Conservation (phyloP, 2,797 vertebrate species). For the Acridotheres tristis region DNA sequence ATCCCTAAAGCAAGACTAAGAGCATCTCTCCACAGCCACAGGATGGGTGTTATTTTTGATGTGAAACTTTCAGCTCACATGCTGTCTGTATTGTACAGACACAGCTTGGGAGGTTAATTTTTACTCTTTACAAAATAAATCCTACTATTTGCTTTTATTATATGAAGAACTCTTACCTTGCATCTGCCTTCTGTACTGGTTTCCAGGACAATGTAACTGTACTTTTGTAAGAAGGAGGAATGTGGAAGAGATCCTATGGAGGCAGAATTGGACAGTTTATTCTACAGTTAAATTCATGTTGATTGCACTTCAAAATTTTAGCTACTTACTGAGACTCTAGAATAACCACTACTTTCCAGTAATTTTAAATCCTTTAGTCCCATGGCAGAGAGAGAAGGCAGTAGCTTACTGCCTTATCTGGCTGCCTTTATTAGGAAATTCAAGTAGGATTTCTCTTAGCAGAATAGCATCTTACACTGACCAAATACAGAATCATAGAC, state of each 20-base stretch:
- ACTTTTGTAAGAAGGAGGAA: constrained; percentile 98
- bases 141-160: accelerated
- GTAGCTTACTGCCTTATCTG: not conserved
- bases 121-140: not conserved
- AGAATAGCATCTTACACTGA: not conserved
- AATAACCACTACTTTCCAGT: not conserved
- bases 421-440: not conserved
- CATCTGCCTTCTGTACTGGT: constrained; percentile 93
- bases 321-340: not conserved
- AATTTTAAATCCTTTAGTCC: not conserved
- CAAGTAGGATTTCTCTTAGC: not conserved
- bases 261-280: constrained; percentile 37
- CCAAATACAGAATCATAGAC: not conserved
- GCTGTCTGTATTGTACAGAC: not conserved
- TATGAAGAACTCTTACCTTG: constrained; percentile 79
- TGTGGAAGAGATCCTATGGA: constrained; percentile 95
- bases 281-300: not conserved
- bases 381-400: not conserved
- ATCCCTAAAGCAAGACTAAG: not conserved
- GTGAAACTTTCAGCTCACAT: not conserved
- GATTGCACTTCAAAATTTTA: not conserved
- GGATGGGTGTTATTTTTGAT: not conserved
- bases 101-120: not conserved
- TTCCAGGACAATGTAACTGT: constrained; percentile 97
- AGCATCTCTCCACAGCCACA: not conserved